Evolutionary conservation across 2,888 invertebrate species (phyloP).

Genomic region (Syritta pipiens): DNA sequence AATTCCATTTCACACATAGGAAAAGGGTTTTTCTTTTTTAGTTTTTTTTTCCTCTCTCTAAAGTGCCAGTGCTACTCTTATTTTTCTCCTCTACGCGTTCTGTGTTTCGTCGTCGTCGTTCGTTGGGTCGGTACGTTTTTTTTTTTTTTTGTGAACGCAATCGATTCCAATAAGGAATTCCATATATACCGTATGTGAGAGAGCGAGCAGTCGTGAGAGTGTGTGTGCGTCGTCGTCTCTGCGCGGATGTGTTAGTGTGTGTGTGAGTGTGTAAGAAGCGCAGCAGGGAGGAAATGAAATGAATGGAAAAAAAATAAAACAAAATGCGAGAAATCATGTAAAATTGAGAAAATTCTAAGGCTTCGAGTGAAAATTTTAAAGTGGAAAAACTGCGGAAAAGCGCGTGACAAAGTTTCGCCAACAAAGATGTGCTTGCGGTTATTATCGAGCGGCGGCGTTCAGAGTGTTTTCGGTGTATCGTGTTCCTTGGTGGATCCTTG

Average conservation of each 20-base stretch:
- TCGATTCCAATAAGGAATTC: slow-evolving; percentile 69
- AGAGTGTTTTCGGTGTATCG: slow-evolving; percentile 50
- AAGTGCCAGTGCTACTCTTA: slow-evolving; percentile 1
- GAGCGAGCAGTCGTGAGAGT: too few species aligned
- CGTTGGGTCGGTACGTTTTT: too few species aligned
- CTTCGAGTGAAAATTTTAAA: slow-evolving; percentile 7
- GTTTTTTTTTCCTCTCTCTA: not conserved
- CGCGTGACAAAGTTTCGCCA: not conserved
- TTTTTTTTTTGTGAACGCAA: slow-evolving; percentile 48
- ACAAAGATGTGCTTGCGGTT: slow-evolving; percentile 52
- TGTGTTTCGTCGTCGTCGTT: not conserved
- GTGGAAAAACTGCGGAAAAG: slow-evolving; percentile 4
- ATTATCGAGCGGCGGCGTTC: slow-evolving; percentile 52
- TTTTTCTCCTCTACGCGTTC: slow-evolving; percentile 19
- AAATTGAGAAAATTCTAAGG: not conserved
- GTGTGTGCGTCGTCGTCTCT: slow-evolving; percentile 10
- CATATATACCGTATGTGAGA: slow-evolving; percentile 26
- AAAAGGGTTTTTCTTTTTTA: slow-evolving; percentile 4
- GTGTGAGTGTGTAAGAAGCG: slow-evolving; percentile 51
- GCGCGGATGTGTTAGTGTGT: not conserved
- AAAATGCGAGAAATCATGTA: slow-evolving; percentile 33
- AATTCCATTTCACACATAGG: not conserved
- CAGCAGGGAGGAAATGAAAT: slow-evolving; percentile 53
- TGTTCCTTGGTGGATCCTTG: slow-evolving; percentile 55
- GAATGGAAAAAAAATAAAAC: not conserved